These are phyloP conservation scores for Trematomus bernacchii DNA, from an alignment of 2,797 vertebrate species.

Conservation along the genomic window DNA sequence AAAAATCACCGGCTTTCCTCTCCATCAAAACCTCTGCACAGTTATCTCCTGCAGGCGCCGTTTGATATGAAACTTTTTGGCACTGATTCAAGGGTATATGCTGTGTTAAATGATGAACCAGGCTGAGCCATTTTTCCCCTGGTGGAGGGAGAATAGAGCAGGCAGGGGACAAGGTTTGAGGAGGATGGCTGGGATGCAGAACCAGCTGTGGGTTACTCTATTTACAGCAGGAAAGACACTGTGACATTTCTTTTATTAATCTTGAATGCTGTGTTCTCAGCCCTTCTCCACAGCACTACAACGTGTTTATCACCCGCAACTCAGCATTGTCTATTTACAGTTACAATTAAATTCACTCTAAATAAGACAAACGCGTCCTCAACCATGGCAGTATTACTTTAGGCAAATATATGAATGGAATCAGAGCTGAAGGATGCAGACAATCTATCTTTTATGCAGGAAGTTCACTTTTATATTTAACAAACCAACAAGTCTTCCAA, in stretches of 20 bases:
- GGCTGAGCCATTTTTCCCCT: slow-evolving; percentile 21
- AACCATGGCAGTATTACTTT: not conserved
- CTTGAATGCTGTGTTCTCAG: slow-evolving; percentile 4
- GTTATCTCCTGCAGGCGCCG: slow-evolving; percentile 48
- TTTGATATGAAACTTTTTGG: slow-evolving; percentile 64
- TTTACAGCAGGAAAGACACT: slow-evolving; percentile 8
- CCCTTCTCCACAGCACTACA: not conserved
- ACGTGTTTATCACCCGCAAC: not conserved
- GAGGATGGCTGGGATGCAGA: slow-evolving; percentile 48
- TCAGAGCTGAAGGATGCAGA: not conserved
- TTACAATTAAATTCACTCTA: slow-evolving; percentile 1
- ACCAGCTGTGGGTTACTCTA: slow-evolving; percentile 47
- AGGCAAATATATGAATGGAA: not conserved
- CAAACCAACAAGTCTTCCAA: too few relatives aligned
- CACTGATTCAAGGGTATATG: slow-evolving; percentile 71
- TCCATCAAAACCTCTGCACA: slow-evolving; percentile 16
- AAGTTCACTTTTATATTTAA: not conserved
- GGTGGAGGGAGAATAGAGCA: slow-evolving; percentile 30
- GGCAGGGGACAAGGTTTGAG: slow-evolving; percentile 42
- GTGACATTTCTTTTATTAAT: slow-evolving; percentile 4
- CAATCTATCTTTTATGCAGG: not conserved
- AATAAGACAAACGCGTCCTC: too few relatives aligned
- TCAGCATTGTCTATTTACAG: not conserved
- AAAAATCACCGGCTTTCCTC: slow-evolving; percentile 63
- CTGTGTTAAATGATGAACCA: slow-evolving; percentile 62